Evolutionary conservation across 2,888 invertebrate genomes (phyloP).

Genomic region (Chironomus tentans): DNA sequence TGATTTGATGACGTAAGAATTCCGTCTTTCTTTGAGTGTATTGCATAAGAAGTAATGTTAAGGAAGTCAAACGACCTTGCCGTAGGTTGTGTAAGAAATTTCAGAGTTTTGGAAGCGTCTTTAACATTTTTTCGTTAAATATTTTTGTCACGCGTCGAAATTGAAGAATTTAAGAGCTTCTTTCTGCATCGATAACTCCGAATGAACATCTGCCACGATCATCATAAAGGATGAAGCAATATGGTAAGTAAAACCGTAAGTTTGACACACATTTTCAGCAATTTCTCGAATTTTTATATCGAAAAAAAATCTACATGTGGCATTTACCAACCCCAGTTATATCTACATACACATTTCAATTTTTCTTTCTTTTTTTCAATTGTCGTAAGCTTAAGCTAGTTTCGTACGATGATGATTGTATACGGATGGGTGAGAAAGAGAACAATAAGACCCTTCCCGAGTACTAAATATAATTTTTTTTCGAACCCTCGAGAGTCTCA

Average conservation of each 20-base stretch:
- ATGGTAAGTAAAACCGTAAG: not conserved
- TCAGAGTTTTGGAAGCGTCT: not conserved
- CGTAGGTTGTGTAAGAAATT: not conserved
- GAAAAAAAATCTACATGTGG: conserved; percentile 2
- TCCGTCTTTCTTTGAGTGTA: not conserved
- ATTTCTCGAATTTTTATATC: not conserved
- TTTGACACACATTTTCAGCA: not conserved
- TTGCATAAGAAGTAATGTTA: not conserved
- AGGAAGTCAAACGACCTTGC: conserved; percentile 26
- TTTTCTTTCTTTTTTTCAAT: not conserved
- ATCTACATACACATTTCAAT: not conserved
- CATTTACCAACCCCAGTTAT: conserved; percentile 17
- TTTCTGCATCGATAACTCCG: conserved; percentile 1
- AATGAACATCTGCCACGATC: conserved; percentile 10
- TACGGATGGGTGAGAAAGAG: conserved; percentile 14
- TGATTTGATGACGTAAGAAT: conserved; percentile 12
- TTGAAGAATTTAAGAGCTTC: not conserved
- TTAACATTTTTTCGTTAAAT: too few species aligned
- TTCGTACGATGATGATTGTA: not conserved
- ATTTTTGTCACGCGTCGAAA: not conserved
- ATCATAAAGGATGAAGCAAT: not conserved
- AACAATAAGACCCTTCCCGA: conserved; percentile 22
- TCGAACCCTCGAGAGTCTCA: conserved; percentile 2
- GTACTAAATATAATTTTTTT: not conserved
- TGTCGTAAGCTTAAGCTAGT: not conserved